These are phyloP conservation scores for Chlorospingus semifuscus DNA, from an alignment of 2,797 vertebrate species.

Conservation along the genomic window DNA sequence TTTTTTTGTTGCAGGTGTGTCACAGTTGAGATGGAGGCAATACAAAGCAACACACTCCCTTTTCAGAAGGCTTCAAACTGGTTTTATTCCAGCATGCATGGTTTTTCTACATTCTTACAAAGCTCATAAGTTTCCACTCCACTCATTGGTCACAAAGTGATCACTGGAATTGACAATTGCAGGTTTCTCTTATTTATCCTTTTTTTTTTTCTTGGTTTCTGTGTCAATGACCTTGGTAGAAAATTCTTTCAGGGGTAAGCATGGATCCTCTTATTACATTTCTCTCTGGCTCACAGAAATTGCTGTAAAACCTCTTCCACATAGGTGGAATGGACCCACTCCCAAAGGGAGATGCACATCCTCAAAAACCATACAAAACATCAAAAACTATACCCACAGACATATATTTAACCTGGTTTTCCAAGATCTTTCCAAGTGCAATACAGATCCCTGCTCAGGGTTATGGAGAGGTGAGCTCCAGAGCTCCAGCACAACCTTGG, in stretches of 20 bases:
- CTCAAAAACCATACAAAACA: not conserved
- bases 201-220: not conserved
- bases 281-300: not conserved
- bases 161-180: not conserved
- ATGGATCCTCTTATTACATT: not conserved
- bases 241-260: not conserved
- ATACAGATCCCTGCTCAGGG: accelerated
- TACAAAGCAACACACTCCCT: not conserved
- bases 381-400: not conserved
- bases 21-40: not conserved
- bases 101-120: not conserved
- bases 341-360: not conserved
- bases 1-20: not conserved
- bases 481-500: not conserved
- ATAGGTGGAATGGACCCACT: not conserved
- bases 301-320: not conserved
- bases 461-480: not conserved
- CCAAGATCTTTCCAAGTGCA: not conserved
- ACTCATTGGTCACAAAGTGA: not conserved
- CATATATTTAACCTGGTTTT: not conserved
- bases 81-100: not conserved
- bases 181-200: not conserved
- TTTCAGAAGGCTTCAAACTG: not conserved
- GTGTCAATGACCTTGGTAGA: not conserved
- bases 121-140: not conserved